Percentiles rank a stretch among this genome's conserved stretches.
Evolutionary conservation across 2,888 invertebrate genomes (phyloP).

Genomic region (Anarsia innoxiella): DNA sequence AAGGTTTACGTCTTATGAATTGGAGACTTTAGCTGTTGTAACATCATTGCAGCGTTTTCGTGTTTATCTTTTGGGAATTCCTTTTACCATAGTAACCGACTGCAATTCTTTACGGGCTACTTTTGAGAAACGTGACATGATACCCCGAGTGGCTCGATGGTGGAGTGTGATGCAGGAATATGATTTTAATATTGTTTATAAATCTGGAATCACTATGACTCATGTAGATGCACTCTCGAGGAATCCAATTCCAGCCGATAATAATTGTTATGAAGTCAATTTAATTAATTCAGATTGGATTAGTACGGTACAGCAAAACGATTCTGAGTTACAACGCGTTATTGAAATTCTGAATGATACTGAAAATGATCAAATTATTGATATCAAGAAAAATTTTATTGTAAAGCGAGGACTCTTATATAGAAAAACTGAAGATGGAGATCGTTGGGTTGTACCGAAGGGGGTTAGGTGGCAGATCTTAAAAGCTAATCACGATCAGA

Average conservation of each 20-base stretch:
- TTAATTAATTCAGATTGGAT: neutral
- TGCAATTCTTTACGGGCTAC: conserved; percentile 2
- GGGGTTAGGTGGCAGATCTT: neutral
- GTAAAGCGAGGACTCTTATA: neutral
- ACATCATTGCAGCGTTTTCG: conserved; percentile 19
- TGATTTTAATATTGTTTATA: neutral
- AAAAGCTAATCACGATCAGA: conserved; percentile 1
- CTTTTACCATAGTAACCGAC: conserved; percentile 2
- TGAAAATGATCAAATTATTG: neutral
- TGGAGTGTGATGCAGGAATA: neutral
- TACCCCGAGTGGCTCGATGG: neutral
- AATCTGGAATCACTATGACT: neutral
- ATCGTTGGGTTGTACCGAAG: conserved; percentile 3
- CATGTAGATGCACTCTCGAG: neutral
- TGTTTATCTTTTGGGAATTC: neutral
- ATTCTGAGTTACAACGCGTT: neutral
- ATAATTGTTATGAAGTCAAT: neutral
- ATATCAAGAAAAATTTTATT: neutral
- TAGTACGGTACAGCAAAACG: neutral
- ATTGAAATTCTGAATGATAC: neutral
- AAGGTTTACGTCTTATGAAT: conserved; percentile 33
- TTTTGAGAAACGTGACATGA: neutral
- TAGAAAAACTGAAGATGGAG: neutral
- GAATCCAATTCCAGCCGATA: neutral
- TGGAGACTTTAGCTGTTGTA: conserved; percentile 32